Evolutionary conservation across 37 sponge, comb jelly and placozoan species (phyloP), one percentile per base, ranked within the genome.

Genomic region (Theonella swinhoei): DNA sequence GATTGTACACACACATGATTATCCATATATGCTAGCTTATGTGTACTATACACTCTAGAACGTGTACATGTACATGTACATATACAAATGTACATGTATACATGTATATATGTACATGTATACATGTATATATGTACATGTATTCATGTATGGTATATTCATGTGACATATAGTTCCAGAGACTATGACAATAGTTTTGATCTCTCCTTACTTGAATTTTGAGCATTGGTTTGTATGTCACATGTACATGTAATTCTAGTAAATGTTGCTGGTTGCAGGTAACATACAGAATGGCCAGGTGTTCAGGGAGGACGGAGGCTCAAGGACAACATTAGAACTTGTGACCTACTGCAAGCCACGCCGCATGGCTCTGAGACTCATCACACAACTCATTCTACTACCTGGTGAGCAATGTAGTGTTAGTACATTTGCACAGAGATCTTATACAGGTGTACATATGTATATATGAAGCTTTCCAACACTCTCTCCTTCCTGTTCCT

Each of bases 361-460:
- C 9, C 72, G 85, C 31, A 77, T 91, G 80, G 89, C 97, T 41
- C 92, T 94, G 29, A 80, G 88, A 76, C 74, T 96, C 20, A 61
- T 96, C 31, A 85, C 86, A 20, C 87, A 88, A 68, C 89, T 96
- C 17, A 68, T 96, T 3, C 65, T 91, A 2, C 83, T 88, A 8
- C 84, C 85, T 73, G 95, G 95, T 86, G 37, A 20, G 60, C 24
- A 3, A 58, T 1, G 0, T 23, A 26, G 60, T 32, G 70, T 69
- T 30, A 22, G 70, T 30, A 26, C 19, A 34, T 7, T 2, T 8
- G 11, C 31, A 28, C 19, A 28, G 8, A 4, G 7, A 28, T 19
- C 30, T 66, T 4, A 24, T 66, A 28, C 67, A 66, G 7, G n/a
- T 19, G 67, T 66, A 28, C 31, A 28, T 19, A 28, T 66, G 67